Conservation (phyloP, 2,888 invertebrate genomes). For the Therioaphis trifolii region DNA sequence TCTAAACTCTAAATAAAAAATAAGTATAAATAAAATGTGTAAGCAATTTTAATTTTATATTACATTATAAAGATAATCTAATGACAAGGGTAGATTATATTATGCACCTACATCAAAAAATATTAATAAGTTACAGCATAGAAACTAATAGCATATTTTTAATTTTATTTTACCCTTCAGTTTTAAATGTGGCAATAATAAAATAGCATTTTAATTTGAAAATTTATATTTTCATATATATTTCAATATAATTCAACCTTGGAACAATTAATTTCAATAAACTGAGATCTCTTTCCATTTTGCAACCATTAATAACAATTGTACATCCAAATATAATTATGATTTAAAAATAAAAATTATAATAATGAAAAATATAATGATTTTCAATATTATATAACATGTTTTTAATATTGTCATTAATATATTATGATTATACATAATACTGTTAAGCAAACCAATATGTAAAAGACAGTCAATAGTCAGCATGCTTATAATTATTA, state of each 20-base stretch:
- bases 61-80: neutral
- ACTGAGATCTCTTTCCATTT: conserved; percentile 2
- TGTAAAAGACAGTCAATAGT: too few species aligned
- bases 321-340: neutral
- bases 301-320: neutral
- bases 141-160: neutral
- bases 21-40: neutral
- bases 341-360: too few species aligned
- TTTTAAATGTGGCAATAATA: neutral
- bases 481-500: too few species aligned
- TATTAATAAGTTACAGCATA: neutral
- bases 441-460: too few species aligned
- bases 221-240: neutral
- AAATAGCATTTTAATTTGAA: neutral
- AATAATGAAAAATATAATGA: too few species aligned
- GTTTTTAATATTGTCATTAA: too few species aligned
- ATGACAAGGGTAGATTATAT: conserved; percentile 15
- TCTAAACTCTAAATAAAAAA: neutral
- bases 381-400: too few species aligned
- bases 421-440: neutral
- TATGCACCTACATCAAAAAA: neutral
- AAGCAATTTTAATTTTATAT: neutral
- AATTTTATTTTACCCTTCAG: neutral
- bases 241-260: conserved; percentile 12
- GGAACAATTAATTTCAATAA: neutral